Evolutionary conservation across 2,888 invertebrate genomes (phyloP).

Genomic region (Lepas anatifera): DNA sequence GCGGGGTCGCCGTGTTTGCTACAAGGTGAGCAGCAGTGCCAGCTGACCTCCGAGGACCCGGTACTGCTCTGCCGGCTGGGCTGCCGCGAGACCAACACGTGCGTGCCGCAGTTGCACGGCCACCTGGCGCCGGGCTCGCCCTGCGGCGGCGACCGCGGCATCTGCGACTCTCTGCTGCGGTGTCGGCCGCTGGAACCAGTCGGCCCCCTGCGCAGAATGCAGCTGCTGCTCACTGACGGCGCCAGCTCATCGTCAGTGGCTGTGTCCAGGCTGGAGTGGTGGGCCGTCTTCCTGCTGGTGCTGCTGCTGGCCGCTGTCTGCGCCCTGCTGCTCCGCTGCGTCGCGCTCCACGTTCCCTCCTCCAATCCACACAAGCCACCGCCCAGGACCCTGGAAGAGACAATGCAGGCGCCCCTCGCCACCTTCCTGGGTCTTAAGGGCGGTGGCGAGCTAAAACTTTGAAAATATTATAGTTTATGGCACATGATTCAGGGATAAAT

Average conservation of each 20-base stretch:
- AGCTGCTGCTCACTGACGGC: neutral
- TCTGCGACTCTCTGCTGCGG: neutral
- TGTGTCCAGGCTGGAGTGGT: neutral
- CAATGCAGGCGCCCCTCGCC: neutral
- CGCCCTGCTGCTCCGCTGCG: neutral
- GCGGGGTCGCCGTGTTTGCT: neutral
- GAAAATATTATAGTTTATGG: too few species aligned
- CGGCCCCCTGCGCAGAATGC: neutral
- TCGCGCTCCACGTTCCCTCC: neutral
- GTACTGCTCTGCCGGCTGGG: neutral
- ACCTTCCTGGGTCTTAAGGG: neutral
- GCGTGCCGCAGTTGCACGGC: neutral
- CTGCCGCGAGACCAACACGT: neutral
- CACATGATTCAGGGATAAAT: too few species aligned
- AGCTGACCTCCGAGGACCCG: neutral
- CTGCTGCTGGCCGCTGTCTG: neutral
- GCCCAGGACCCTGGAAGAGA: neutral
- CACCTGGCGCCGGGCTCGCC: neutral
- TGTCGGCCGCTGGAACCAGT: neutral
- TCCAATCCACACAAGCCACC: neutral
- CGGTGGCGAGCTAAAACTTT: neutral
- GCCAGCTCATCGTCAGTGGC: neutral
- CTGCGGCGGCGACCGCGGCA: neutral
- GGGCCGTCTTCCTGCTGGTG: neutral
- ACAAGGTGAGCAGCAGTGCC: neutral